Conservation (phyloP, 2,113 vertebrate genomes). For the Lipophrys pholis region DNA sequence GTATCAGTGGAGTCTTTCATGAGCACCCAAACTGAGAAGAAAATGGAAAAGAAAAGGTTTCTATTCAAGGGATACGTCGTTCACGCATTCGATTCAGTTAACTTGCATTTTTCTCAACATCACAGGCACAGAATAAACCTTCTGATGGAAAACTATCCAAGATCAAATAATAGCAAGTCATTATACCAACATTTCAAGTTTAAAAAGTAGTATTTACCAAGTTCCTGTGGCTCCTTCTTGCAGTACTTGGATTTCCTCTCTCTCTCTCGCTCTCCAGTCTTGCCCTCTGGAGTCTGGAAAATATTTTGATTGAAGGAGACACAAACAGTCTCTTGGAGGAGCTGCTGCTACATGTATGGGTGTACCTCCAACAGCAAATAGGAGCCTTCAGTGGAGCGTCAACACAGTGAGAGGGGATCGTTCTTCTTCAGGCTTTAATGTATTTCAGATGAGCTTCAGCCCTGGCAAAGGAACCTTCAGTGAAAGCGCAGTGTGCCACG, state of each 20-base stretch:
- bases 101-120: neutral
- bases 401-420: conserved; percentile 44
- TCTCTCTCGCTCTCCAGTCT: conserved; percentile 28
- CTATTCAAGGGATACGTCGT: neutral
- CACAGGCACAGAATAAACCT: conserved; percentile 1
- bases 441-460: conserved; percentile 73
- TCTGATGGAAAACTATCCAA: neutral
- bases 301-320: conserved; percentile 65
- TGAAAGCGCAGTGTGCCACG: conserved; percentile 47
- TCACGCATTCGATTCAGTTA: neutral
- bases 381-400: conserved; percentile 48
- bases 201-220: conserved; percentile 62
- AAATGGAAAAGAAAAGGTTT: conserved; percentile 13
- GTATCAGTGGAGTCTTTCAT: neutral
- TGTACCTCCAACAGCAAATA: conserved; percentile 64
- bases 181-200: neutral
- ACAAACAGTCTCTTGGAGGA: conserved; percentile 59
- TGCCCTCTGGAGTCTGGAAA: conserved; percentile 67
- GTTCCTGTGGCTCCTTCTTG: conserved; percentile 38
- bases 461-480: conserved; percentile 45
- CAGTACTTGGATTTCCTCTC: conserved; percentile 6
- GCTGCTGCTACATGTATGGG: conserved; percentile 71
- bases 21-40: conserved; percentile 1
- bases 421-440: conserved; percentile 70
- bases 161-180: neutral